Base-by-base conservation (phyloP, 2,797 vertebrate species). In the Morus bassanus region DNA sequence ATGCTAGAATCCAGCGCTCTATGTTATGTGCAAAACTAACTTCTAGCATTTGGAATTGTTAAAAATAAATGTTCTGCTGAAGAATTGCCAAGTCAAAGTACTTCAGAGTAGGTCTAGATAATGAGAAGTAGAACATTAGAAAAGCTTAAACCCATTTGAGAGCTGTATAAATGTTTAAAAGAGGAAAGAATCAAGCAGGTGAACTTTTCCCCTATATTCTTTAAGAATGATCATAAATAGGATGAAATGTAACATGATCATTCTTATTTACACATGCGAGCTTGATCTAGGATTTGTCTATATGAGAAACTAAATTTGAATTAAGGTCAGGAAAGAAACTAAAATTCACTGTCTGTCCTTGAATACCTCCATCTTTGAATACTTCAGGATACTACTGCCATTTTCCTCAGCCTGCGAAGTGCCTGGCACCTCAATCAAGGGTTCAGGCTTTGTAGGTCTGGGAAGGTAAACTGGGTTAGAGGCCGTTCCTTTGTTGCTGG, bases 1-100 rank as follows among this genome's bases (percentile, higher is more conserved):
- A 94, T 77, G 70, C 56, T 94, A 91, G 65, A 97, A 82, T 91
- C 70, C 80, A 96, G 30, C 37, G 69, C 64, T 74, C 54, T 70
- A 2, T 90, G 64, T 17, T 78, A 96, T 83, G 78, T 79, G 50
- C 15, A 56, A 96, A 96, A 91, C 31, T 74, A 85, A 94, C 63
- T 96, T 93, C 88, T 95, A 92, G 85, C 64, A 93, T 96, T 96
- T 94, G 70, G 86, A 96, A 96, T 75, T 82, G 75, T 87, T 97
- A 95, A 97, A 97, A 96, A 83, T 96, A 95, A 95, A 95, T 82
- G 95, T 96, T 94, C 96, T 88, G 74, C 80, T 97, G 92, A 96
- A 96, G 84, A 92, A 94, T 77, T 94, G 86, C 89, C 95, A 95
- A 94, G 89, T 92, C 41, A 88, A 95, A 97, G 78, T 74, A 93